Base-by-base conservation (phyloP, 2,888 invertebrate species). In the Ferdinandea cuprea region DNA sequence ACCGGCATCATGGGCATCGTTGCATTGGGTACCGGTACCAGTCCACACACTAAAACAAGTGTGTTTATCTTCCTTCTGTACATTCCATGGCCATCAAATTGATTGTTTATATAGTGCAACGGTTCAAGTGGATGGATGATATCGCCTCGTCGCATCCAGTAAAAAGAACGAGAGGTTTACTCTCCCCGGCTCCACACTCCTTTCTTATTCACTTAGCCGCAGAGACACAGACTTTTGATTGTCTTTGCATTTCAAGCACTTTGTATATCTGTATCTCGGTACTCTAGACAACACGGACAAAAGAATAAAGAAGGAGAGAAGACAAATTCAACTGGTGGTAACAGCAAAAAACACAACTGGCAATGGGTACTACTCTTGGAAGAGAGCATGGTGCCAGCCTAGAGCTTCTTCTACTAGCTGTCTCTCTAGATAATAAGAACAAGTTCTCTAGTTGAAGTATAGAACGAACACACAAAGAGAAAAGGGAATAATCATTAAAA, bases 91-190 rank as follows among this genome's bases (percentile, higher is more conserved):
- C 78, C 83, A 83, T 83, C 83, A 83, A 83, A 83, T 83, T 78
- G 78, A 78, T 83, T 83, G 83, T 83, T 83, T 83, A 83, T 83
- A 83, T 83, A 83, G 83, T 83, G 83, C 72, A 83, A 78, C 78
- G 83, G 83, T 83, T 83, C 83, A 83, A 83, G 83, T 83, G 83
- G 83, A 83, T 83, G 78, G 78, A 83, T 83, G 83, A 83, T 83
- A 83, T 73, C 40, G 83, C 66, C n/a, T n/a, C n/a, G 32, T 68
- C 61, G 61, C 66, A 54, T 71, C 65, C 59, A 66, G 66, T 76
- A 61, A 17, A 50, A 71, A 77, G 56, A 83, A 63, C 72, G 56
- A 68, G 48, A 61, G 54, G 11, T 25, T n/a, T n/a, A n/a, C n/a
- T n/a, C n/a, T 44, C 17, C 30, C 6, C 15, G 50, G n/a, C n/a